Conservation (phyloP, 1,140 invertebrate species). For the Formica selysi region DNA sequence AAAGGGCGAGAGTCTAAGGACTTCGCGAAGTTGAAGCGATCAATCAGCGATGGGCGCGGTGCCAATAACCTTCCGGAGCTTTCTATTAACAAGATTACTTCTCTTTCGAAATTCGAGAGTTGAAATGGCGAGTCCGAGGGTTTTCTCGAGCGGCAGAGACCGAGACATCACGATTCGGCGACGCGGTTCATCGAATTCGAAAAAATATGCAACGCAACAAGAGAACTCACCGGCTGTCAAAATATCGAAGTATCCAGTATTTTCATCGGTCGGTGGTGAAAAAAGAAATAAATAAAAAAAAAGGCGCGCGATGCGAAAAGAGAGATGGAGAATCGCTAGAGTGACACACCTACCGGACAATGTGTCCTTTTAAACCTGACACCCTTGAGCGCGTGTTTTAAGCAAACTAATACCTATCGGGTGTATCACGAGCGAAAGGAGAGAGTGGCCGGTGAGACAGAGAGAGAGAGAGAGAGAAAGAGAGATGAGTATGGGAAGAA, state of each 20-base stretch:
- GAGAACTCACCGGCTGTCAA: slow-evolving; percentile 27
- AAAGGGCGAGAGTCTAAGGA: slow-evolving; percentile 30
- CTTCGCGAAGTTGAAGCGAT: slow-evolving; percentile 15
- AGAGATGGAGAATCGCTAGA: neutral
- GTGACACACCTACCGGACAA: slow-evolving; percentile 33
- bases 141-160: slow-evolving; percentile 3
- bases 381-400: slow-evolving; percentile 78
- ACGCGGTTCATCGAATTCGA: neutral
- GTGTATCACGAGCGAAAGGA: slow-evolving; percentile 60
- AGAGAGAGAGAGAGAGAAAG: neutral
- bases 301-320: neutral
- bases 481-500: neutral
- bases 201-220: neutral
- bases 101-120: slow-evolving; percentile 24
- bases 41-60: slow-evolving; percentile 54
- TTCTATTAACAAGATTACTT: slow-evolving; percentile 62
- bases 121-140: neutral
- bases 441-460: neutral
- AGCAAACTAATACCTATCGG: slow-evolving; percentile 80
- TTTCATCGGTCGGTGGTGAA: neutral
- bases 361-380: slow-evolving; percentile 74
- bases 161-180: slow-evolving; percentile 22
- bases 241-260: slow-evolving; percentile 32
- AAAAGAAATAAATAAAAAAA: neutral
- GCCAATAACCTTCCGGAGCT: slow-evolving; percentile 46